phyloP scores from a whole-genome alignment of 2,797 vertebrate species.

The Notolabrus celidotus region DNA sequence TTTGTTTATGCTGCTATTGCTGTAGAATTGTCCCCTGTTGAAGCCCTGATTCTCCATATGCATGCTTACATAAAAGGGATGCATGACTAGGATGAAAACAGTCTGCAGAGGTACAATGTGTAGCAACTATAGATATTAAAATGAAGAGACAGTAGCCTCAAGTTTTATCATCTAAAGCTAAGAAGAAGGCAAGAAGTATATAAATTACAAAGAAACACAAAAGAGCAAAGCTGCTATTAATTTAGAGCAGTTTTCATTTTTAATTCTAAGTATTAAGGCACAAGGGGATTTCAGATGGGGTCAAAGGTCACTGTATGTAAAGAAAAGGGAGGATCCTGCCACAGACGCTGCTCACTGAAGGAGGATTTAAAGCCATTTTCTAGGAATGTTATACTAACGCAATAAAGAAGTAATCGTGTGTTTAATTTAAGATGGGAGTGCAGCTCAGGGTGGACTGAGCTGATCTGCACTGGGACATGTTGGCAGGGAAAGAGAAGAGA shows the following conservation, averaged over 20 bases:
- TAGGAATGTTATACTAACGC: constrained; percentile 18
- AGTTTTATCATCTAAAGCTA: constrained; percentile 1
- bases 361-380: constrained; percentile 48
- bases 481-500: constrained; percentile 51
- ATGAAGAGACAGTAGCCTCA: constrained; percentile 5
- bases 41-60: constrained; percentile 56
- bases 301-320: constrained; percentile 6
- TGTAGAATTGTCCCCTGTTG: constrained; percentile 52
- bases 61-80: constrained; percentile 71
- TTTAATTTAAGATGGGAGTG: constrained; percentile 8
- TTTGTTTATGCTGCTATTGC: constrained; percentile 64
- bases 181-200: background rate
- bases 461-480: constrained; percentile 67
- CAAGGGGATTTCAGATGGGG: background rate
- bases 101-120: constrained; percentile 6
- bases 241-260: constrained; percentile 17
- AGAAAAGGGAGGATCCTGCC: background rate
- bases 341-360: constrained; percentile 24
- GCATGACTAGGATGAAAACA: constrained; percentile 55
- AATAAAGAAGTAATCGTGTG: constrained; percentile 38
- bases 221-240: background rate
- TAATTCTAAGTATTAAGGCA: constrained; percentile 8
- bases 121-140: constrained; percentile 20
- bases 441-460: constrained; percentile 19
- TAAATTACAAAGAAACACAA: constrained; percentile 5